These are phyloP conservation scores for Chrysoperla carnea DNA, from an alignment of 1,140 invertebrate species.

Conservation along the genomic window DNA sequence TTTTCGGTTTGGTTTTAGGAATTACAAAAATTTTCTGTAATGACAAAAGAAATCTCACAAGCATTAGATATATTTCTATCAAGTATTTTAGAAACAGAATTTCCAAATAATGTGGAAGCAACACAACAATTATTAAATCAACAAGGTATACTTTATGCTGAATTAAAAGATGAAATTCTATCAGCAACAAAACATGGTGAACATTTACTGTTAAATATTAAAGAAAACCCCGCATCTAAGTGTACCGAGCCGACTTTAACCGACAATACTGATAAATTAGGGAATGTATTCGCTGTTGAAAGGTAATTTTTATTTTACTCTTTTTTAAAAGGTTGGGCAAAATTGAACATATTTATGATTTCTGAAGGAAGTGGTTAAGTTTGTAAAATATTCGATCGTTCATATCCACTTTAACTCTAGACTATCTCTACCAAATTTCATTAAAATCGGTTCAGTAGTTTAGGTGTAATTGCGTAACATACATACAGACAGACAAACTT, in stretches of 20 bases:
- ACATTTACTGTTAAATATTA: conserved; percentile 52
- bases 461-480: too few relatives aligned
- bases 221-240: conserved; percentile 29
- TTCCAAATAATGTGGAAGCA: conserved; percentile 65
- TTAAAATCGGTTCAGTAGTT: too few relatives aligned
- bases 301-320: conserved; percentile 35
- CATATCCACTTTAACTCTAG: too few relatives aligned
- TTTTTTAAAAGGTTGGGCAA: too few relatives aligned
- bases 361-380: too few relatives aligned
- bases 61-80: conserved; percentile 71
- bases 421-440: too few relatives aligned
- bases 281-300: conserved; percentile 84
- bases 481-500: too few relatives aligned
- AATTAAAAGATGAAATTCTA: conserved; percentile 61
- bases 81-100: conserved; percentile 60
- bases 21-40: conserved; percentile 82
- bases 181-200: conserved; percentile 71
- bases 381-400: too few relatives aligned
- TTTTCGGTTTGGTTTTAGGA: conserved; percentile 57
- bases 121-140: conserved; percentile 47
- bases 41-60: conserved; percentile 74
- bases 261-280: conserved; percentile 42
- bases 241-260: conserved; percentile 33
- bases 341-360: too few relatives aligned
- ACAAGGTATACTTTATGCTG: conserved; percentile 45